Base-by-base conservation (phyloP, 1,140 invertebrate species). In the Bombus pyrosoma region DNA sequence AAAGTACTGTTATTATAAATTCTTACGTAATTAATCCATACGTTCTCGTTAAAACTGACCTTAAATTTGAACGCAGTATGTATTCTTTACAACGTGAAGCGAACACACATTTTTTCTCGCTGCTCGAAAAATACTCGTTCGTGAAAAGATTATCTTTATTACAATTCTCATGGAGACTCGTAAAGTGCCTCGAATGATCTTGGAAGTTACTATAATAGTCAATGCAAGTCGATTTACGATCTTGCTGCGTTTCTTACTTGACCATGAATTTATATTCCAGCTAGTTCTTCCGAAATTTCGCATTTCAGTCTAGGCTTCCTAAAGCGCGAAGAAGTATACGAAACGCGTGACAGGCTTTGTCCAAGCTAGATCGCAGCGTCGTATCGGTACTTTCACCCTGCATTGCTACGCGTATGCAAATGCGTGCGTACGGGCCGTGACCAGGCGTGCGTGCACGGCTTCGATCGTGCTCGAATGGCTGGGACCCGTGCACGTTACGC, bases 381-480 rank as follows among this genome's bases (percentile, higher is more conserved):
- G 73, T 62, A 86, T 76, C 85, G 80, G 66, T 86, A 86, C 85
- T 86, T 82, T 82, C 79, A 86, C 85, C 85, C 85, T 75, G 84
- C 84, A 81, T 81, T 69, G 84, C 84, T 64, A 43, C 80, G 85
- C 80, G 79, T 83, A 86, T 83, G 85, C 80, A 86, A 83, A 86
- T 68, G 62, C 79, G 71, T 53, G 79, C 79, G 71, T 85, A 69
- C 74, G n/a, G 28, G 37, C 73, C 81, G 81, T 59, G 82, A 71
- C n/a, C 76, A 85, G 34, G 62, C 78, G 83, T 68, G 72, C 85
- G 85, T 86, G 73, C 79, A 25, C 39, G 37, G 73, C 82, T 83
- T 43, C 53, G 83, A 57, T 37, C 71, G 37, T 57, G 76, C 57
- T 59, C 39, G 73, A 72, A 59, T 77, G 73, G 62, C n/a, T 71